Conservation (phyloP, 2,888 invertebrate genomes). For the Coenonympha arcania region DNA sequence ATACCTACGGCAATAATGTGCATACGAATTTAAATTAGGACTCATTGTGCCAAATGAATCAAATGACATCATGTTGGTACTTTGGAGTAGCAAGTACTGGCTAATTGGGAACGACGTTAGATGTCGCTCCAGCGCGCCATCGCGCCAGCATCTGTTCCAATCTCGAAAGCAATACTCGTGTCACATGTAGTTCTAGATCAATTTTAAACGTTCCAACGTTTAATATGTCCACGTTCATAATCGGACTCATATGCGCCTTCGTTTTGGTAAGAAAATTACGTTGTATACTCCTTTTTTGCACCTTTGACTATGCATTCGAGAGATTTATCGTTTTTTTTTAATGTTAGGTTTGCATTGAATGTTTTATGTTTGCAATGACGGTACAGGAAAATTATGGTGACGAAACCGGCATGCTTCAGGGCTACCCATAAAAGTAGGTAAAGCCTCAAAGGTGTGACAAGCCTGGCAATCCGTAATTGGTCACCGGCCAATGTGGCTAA, state of each 20-base stretch:
- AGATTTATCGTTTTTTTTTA: no score
- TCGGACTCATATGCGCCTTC: constrained; percentile 56
- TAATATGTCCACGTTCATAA: constrained; percentile 52
- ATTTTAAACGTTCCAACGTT: constrained; percentile 29
- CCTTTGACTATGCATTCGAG: no score
- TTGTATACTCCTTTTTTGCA: neutral
- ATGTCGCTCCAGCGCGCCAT: constrained; percentile 28
- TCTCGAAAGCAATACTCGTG: constrained; percentile 53
- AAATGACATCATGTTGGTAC: constrained; percentile 69
- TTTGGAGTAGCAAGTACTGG: constrained; percentile 46
- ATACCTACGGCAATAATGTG: neutral
- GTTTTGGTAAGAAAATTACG: constrained; percentile 49
- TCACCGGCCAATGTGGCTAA: no score
- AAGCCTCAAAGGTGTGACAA: no score
- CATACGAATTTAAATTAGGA: neutral
- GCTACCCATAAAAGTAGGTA: no score
- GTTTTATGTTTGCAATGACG: no score
- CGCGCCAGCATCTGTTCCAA: constrained; percentile 46
- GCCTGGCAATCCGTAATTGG: no score
- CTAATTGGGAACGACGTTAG: constrained; percentile 56
- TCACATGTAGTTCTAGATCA: constrained; percentile 32
- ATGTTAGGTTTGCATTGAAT: no score
- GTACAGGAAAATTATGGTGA: no score
- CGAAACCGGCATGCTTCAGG: no score
- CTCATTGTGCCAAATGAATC: constrained; percentile 41